Conservation (phyloP, 2,797 vertebrate species). For the Apogon hyalosoma region DNA sequence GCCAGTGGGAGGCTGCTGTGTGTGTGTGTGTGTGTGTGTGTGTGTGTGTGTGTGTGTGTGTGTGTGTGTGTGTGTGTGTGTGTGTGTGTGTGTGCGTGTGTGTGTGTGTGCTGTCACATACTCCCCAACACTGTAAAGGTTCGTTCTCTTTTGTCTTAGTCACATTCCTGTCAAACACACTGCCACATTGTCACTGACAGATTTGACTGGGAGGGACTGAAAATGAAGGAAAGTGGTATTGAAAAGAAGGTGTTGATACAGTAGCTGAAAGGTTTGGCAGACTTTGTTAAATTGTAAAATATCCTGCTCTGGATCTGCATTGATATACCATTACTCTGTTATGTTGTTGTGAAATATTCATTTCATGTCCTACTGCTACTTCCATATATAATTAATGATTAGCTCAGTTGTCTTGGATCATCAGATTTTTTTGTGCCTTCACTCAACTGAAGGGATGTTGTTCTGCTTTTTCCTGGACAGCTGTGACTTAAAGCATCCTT, state of each 20-base stretch:
- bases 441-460: background rate
- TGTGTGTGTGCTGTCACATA: background rate
- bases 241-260: background rate
- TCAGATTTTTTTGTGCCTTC: background rate
- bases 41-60: background rate
- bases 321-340: too few relatives aligned
- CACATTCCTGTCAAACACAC: background rate
- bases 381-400: background rate
- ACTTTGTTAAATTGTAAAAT: background rate
- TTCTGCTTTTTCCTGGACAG: slow-evolving; percentile 35
- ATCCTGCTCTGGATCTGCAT: background rate
- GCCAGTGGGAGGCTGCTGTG: background rate
- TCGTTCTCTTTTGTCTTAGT: slow-evolving; percentile 2
- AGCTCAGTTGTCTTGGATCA: background rate
- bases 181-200: slow-evolving; percentile 12
- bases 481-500: slow-evolving; percentile 55
- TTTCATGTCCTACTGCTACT: background rate
- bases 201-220: slow-evolving; percentile 5
- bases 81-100: too few relatives aligned
- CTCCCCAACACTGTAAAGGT: too few relatives aligned
- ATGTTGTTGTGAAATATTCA: background rate
- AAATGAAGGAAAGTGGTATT: slow-evolving; percentile 1
- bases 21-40: too few relatives aligned
- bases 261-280: slow-evolving; percentile 4
- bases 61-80: background rate